A percentile compares a stretch with the other conserved stretches of the same genome.
Evolutionary conservation across 2,797 vertebrate species (phyloP).

Genomic region (Sarcophilus harrisii): DNA sequence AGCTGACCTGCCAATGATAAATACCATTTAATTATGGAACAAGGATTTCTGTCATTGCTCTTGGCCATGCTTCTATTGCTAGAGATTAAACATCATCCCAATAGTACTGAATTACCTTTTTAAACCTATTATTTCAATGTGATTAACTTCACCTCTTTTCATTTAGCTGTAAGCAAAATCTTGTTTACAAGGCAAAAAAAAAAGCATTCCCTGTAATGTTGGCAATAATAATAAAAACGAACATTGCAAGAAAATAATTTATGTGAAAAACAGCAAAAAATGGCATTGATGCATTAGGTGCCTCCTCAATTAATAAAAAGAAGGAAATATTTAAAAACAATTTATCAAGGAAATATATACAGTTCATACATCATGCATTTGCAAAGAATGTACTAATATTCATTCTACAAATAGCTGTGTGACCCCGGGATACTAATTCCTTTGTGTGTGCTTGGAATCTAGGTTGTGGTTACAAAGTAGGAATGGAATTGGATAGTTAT

Average conservation of each 20-base stretch:
- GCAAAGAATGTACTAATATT: slow-evolving; percentile 91
- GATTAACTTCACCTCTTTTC: slow-evolving; percentile 90
- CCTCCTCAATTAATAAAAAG: slow-evolving; percentile 98
- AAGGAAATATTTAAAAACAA: slow-evolving; percentile 98
- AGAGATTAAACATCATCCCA: slow-evolving; percentile 87
- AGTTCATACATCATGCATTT: slow-evolving; percentile 96
- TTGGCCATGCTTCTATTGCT: slow-evolving; percentile 83
- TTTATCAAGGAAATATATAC: slow-evolving; percentile 94
- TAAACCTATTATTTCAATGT: slow-evolving; percentile 91
- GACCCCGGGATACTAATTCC: slow-evolving; percentile 84
- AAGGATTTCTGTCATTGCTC: slow-evolving; percentile 87
- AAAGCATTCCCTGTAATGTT: slow-evolving; percentile 87
- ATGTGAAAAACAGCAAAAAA: slow-evolving; percentile 92
- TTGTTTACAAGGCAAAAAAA: slow-evolving; percentile 89
- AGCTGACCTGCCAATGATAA: slow-evolving; percentile 84
- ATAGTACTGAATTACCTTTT: slow-evolving; percentile 89
- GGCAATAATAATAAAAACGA: slow-evolving; percentile 90
- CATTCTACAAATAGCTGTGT: slow-evolving; percentile 88
- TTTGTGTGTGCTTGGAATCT: slow-evolving; percentile 84
- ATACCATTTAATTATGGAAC: slow-evolving; percentile 88
- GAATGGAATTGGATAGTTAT: slow-evolving; percentile 58
- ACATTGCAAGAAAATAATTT: slow-evolving; percentile 91
- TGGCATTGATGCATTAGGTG: slow-evolving; percentile 99
- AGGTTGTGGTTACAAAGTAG: slow-evolving; percentile 64
- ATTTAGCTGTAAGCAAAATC: slow-evolving; percentile 90